A percentile compares a stretch with the other conserved stretches of the same genome.
phyloP scores from a whole-genome alignment of 1,140 invertebrate genomes.

The Drosophila tsacasi region DNA sequence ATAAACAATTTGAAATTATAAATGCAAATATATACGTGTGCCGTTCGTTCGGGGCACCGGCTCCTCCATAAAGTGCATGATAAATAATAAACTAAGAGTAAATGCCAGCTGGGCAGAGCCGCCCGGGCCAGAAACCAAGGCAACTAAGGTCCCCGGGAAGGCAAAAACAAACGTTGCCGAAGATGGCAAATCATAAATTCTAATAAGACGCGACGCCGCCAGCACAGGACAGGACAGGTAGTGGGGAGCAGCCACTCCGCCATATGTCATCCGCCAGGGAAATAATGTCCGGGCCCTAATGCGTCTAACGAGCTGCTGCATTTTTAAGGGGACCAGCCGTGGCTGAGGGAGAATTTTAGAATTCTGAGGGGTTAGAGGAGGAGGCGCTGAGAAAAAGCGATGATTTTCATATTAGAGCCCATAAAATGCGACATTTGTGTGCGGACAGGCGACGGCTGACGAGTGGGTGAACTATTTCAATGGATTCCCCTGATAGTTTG shows the following conservation, averaged over 20 bases:
- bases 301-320: slow-evolving; percentile 56
- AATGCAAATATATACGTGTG: slow-evolving; percentile 61
- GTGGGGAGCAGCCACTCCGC: slow-evolving; percentile 36
- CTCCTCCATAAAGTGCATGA: slow-evolving; percentile 59
- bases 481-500: neutral
- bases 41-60: slow-evolving; percentile 13
- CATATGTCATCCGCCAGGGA: slow-evolving; percentile 43
- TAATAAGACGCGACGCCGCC: slow-evolving; percentile 51
- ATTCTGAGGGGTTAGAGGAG: neutral
- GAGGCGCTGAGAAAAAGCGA: neutral
- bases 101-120: slow-evolving; percentile 50
- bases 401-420: slow-evolving; percentile 51
- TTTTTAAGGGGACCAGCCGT: slow-evolving; percentile 19
- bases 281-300: slow-evolving; percentile 46
- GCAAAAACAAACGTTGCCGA: slow-evolving; percentile 25
- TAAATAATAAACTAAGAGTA: slow-evolving; percentile 56
- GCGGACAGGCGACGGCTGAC: slow-evolving; percentile 4
- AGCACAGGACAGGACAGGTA: slow-evolving; percentile 38
- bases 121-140: neutral
- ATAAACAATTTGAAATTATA: slow-evolving; percentile 62
- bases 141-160: slow-evolving; percentile 29
- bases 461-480: slow-evolving; percentile 21
- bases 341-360: neutral
- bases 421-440: slow-evolving; percentile 51
- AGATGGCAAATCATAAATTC: slow-evolving; percentile 62